phyloP scores from a whole-genome alignment of 2,113 vertebrate species.

The Plectropomus leopardus region DNA sequence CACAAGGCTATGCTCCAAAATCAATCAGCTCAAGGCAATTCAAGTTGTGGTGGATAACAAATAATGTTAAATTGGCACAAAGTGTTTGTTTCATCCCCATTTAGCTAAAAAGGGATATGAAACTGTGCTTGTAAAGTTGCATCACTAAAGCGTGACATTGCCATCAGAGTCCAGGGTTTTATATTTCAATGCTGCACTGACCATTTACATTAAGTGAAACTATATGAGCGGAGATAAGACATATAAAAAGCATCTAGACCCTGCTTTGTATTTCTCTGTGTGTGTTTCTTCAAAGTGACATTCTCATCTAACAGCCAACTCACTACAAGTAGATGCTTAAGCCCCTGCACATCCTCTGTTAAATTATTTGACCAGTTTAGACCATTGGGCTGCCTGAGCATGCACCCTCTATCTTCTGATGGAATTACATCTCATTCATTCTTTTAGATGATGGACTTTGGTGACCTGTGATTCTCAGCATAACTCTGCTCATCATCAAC shows the following conservation, averaged over 20 bases:
- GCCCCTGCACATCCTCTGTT: too few relatives aligned
- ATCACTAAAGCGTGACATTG: neutral
- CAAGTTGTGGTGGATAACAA: too few relatives aligned
- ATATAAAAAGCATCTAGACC: neutral
- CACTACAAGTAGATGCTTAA: too few relatives aligned
- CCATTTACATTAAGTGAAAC: too few relatives aligned
- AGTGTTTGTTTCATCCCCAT: neutral
- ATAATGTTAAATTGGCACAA: too few relatives aligned
- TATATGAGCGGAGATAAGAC: neutral
- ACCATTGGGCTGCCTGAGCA: neutral
- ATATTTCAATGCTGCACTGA: neutral
- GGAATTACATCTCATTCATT: neutral
- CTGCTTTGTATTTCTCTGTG: too few relatives aligned
- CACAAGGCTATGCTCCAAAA: too few relatives aligned
- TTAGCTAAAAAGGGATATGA: neutral
- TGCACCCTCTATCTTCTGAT: neutral
- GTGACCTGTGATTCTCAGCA: constrained; percentile 25
- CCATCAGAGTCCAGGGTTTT: neutral
- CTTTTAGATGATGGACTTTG: neutral
- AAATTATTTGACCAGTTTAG: too few relatives aligned
- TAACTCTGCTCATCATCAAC: constrained; percentile 9
- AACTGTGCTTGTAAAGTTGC: neutral
- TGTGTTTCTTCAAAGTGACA: too few relatives aligned
- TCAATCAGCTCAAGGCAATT: too few relatives aligned
- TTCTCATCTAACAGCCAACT: too few relatives aligned